Conservation (phyloP, 2,797 vertebrate genomes). For the Echeneis naucrates region DNA sequence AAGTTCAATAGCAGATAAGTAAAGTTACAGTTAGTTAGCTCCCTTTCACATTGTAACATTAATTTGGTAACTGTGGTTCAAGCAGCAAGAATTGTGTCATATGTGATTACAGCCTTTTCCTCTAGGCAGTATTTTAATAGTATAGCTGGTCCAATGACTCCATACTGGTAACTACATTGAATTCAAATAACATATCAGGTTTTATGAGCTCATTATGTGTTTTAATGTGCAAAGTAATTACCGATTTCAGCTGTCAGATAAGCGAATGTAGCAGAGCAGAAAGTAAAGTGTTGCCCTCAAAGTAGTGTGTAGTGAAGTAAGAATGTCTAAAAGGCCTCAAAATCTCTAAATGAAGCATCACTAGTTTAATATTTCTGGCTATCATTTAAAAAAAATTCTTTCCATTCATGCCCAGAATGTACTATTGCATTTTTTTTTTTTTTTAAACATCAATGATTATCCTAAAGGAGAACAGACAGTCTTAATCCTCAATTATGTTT, state of each 20-base stretch:
- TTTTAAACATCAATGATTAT: constrained; percentile 48
- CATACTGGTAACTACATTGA: constrained; percentile 1
- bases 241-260: constrained; percentile 2
- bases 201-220: constrained; percentile 11
- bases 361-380: background rate
- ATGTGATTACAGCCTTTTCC: background rate
- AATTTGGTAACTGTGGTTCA: background rate
- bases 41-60: background rate
- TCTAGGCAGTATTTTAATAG: background rate
- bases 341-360: constrained; percentile 7
- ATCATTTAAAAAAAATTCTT: background rate
- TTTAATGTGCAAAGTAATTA: constrained; percentile 16
- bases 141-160: constrained; percentile 1
- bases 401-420: constrained; percentile 17
- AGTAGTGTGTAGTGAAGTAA: background rate
- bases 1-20: background rate
- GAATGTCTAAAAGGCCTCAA: background rate
- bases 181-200: background rate
- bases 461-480: constrained; percentile 6
- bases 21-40: background rate
- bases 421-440: constrained; percentile 50
- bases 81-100: background rate
- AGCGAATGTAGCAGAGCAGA: background rate
- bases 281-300: background rate
- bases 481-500: constrained; percentile 16